phyloP scores from a whole-genome alignment of 2,113 vertebrate species.

The Sphyrna mokarran region DNA sequence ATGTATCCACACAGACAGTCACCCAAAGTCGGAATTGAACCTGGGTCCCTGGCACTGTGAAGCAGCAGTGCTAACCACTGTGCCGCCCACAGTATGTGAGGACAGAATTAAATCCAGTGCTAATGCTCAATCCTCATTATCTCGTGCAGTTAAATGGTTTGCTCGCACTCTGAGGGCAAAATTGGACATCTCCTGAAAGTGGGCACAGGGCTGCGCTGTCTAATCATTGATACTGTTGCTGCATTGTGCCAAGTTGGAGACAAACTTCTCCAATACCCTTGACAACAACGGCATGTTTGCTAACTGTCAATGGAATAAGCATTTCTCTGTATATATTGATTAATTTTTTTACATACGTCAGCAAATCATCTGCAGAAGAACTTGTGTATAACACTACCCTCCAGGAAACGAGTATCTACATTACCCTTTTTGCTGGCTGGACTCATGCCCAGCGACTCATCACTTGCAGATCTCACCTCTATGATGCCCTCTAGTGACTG shows the following conservation, averaged over 20 bases:
- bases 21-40: no score
- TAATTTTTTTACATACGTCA: neutral
- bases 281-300: neutral
- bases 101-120: neutral
- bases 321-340: neutral
- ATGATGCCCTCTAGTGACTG: neutral
- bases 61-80: no score
- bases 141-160: neutral
- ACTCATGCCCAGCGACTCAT: neutral
- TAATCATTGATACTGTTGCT: neutral
- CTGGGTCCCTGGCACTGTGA: no score
- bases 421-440: neutral
- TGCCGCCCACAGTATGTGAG: neutral
- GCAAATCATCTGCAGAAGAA: neutral
- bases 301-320: neutral
- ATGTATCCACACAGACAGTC: no score
- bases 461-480: neutral
- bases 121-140: neutral
- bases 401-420: neutral
- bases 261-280: neutral
- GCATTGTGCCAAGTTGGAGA: neutral
- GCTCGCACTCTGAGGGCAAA: neutral
- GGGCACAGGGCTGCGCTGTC: neutral
- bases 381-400: neutral
- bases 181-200: neutral